These are phyloP conservation scores for Hirudinaria manillensis DNA, from an alignment of 2,888 invertebrate genomes.

Conservation along the genomic window DNA sequence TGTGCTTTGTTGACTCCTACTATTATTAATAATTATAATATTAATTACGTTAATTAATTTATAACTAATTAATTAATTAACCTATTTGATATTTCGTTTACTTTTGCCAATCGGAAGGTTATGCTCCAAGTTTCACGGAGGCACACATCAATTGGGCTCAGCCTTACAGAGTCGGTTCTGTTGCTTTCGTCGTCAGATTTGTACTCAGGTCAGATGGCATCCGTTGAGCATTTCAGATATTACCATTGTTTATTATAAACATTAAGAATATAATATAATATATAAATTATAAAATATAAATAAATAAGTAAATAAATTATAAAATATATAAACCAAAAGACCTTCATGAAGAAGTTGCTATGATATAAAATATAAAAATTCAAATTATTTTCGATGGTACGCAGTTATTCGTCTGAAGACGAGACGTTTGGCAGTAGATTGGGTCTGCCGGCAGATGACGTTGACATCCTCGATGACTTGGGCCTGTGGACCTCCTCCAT, in stretches of 20 bases:
- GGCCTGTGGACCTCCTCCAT: conserved; percentile 38
- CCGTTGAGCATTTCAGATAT: too few relatives aligned
- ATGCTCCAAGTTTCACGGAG: conserved; percentile 30
- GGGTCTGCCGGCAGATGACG: conserved; percentile 37
- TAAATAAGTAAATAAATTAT: too few relatives aligned
- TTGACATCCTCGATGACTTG: conserved; percentile 26
- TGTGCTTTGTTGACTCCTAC: background rate
- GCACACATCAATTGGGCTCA: conserved; percentile 40
- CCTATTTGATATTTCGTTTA: background rate
- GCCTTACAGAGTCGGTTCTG: conserved; percentile 39
- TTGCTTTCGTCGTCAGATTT: conserved; percentile 36
- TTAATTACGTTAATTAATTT: background rate
- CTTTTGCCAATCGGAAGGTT: background rate
- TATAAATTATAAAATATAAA: too few relatives aligned
- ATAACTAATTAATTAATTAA: background rate
- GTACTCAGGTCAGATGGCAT: conserved; percentile 33
- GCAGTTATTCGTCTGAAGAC: conserved; percentile 36
- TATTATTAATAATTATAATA: background rate
- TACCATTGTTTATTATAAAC: too few relatives aligned
- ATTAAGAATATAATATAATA: too few relatives aligned
- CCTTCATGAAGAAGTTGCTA: too few relatives aligned
- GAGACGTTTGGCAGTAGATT: conserved; percentile 35
- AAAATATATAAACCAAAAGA: too few relatives aligned
- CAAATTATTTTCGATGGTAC: background rate
- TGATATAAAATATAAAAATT: too few relatives aligned